phyloP scores from a whole-genome alignment of 2,113 vertebrate genomes.

The Tor tambroides region DNA sequence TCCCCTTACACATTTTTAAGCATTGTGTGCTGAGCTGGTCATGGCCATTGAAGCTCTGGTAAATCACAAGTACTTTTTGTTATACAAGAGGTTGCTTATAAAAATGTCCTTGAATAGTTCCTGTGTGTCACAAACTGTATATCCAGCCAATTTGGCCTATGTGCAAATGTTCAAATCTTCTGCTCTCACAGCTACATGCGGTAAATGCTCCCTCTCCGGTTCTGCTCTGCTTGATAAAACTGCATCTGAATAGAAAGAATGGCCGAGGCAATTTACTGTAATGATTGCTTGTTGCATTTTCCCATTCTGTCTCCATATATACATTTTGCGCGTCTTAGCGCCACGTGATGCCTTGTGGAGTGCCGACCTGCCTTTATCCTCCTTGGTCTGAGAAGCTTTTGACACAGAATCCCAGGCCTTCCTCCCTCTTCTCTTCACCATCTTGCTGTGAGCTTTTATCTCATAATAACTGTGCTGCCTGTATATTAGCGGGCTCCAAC shows the following conservation, averaged over 20 bases:
- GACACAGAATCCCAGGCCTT: conserved; percentile 3
- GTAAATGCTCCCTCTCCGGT: conserved; percentile 8
- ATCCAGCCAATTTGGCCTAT: neutral
- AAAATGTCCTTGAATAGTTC: neutral
- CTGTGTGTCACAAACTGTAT: neutral
- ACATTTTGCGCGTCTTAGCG: neutral
- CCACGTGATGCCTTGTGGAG: neutral
- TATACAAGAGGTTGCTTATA: neutral
- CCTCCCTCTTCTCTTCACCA: neutral
- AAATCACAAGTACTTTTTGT: too few species aligned
- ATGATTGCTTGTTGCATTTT: conserved; percentile 32
- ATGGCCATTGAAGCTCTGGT: too few species aligned
- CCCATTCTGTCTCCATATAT: conserved; percentile 8
- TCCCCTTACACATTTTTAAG: too few species aligned
- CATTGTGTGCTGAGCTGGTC: too few species aligned
- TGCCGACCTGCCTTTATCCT: neutral
- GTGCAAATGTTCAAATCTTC: conserved; percentile 7
- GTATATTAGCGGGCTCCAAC: conserved; percentile 26
- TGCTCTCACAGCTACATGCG: neutral
- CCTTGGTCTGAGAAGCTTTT: neutral
- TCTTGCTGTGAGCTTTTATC: conserved; percentile 21
- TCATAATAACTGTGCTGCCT: neutral
- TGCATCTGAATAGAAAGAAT: conserved; percentile 25
- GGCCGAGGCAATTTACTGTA: conserved; percentile 26
- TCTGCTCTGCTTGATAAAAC: conserved; percentile 9